Conservation (phyloP, 2,888 invertebrate genomes). For the Pandemis corylana region DNA sequence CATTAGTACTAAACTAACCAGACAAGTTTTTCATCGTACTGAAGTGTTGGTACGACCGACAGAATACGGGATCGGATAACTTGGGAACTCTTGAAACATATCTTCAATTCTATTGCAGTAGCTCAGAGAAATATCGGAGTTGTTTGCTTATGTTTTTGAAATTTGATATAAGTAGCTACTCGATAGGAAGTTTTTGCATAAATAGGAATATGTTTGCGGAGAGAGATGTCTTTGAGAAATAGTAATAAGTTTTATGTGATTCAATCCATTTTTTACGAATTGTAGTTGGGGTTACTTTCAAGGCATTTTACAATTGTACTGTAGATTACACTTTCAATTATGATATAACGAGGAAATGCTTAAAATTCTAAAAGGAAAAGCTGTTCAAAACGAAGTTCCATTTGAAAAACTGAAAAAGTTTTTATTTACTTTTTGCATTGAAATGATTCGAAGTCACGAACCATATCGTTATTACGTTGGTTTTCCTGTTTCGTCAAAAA, state of each 20-base stretch:
- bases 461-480: not conserved
- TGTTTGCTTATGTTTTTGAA: not conserved
- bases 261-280: too few relatives aligned
- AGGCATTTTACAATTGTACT: too few relatives aligned
- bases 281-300: too few relatives aligned
- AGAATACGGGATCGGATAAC: not conserved
- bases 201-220: too few relatives aligned
- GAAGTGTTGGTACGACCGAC: not conserved
- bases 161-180: not conserved
- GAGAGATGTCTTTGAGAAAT: too few relatives aligned
- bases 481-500: not conserved
- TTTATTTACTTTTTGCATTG: not conserved
- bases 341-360: too few relatives aligned
- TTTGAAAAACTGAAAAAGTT: not conserved
- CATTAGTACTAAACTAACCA: conserved; percentile 13
- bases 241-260: too few relatives aligned
- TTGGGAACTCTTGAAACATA: not conserved
- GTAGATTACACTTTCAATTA: too few relatives aligned
- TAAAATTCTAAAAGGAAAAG: too few relatives aligned
- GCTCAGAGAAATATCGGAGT: not conserved
- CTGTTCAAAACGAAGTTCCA: not conserved
- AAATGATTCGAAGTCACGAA: not conserved
- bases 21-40: conserved; percentile 8
- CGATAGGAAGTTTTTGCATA: too few relatives aligned
- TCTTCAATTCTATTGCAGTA: not conserved